A percentile compares a stretch with the other conserved stretches of the same genome.
Evolutionary conservation across 2,888 invertebrate genomes (phyloP).

Genomic region (Eretmocerus hayati): DNA sequence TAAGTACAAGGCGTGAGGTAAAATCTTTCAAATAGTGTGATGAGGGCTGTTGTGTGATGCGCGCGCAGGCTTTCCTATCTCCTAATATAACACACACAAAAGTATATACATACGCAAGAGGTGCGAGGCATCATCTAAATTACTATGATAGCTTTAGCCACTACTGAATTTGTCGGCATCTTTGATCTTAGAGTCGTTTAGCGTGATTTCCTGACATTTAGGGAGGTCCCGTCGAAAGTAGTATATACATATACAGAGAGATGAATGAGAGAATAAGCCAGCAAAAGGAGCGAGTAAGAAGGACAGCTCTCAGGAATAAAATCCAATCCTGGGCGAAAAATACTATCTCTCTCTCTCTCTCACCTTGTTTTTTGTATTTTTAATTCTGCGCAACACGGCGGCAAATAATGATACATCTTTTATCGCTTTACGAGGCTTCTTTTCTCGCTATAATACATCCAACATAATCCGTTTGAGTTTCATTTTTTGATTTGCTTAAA

Average conservation of each 20-base stretch:
- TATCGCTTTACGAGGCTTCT: neutral
- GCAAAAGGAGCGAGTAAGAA: neutral
- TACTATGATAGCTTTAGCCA: slow-evolving; percentile 48
- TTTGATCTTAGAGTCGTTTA: slow-evolving; percentile 46
- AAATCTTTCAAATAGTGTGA: neutral
- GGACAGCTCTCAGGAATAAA: neutral
- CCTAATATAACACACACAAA: no score
- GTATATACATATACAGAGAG: slow-evolving; percentile 6
- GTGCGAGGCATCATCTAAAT: slow-evolving; percentile 46
- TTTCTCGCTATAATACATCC: no score
- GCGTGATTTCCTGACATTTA: slow-evolving; percentile 45
- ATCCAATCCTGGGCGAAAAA: no score
- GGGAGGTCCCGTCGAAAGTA: slow-evolving; percentile 21
- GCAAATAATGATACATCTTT: neutral
- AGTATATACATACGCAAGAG: no score
- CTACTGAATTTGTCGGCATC: slow-evolving; percentile 45
- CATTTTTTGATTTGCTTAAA: no score
- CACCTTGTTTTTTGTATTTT: no score
- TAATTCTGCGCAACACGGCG: no score
- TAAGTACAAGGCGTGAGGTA: slow-evolving; percentile 1
- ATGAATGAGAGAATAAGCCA: neutral
- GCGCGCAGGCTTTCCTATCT: slow-evolving; percentile 40
- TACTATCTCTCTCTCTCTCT: no score
- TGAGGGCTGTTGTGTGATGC: slow-evolving; percentile 10
- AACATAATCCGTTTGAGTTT: no score